Percentiles rank a stretch among this genome's conserved stretches.
Conservation (phyloP, 2,113 vertebrate genomes). For the Salvelinus alpinus region DNA sequence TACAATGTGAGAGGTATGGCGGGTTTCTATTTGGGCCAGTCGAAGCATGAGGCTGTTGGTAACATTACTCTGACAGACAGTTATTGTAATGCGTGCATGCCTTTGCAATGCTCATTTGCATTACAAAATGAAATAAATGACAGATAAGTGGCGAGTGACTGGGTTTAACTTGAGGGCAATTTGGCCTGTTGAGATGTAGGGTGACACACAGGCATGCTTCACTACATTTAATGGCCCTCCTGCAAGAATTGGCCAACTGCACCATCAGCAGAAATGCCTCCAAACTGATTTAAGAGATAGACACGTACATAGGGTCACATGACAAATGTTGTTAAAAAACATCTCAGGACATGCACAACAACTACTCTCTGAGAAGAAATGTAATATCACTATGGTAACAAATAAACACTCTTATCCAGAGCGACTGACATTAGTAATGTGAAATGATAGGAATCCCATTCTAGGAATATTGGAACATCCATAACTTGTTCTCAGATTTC, state of each 20-base stretch:
- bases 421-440: too few relatives aligned
- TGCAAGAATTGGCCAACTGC: background rate
- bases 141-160: conserved; percentile 2
- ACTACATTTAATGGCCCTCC: background rate
- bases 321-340: background rate
- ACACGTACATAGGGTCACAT: too few relatives aligned
- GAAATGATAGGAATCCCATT: too few relatives aligned
- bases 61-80: conserved; percentile 1
- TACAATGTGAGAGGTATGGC: too few relatives aligned
- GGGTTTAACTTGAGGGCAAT: background rate
- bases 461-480: too few relatives aligned
- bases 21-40: too few relatives aligned
- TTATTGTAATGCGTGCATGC: background rate
- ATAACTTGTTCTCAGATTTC: too few relatives aligned
- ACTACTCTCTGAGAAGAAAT: background rate
- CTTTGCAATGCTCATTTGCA: background rate
- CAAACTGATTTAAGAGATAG: too few relatives aligned
- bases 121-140: background rate
- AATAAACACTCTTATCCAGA: too few relatives aligned
- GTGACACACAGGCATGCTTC: conserved; percentile 1
- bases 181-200: background rate
- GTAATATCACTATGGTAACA: too few relatives aligned
- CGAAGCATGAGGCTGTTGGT: too few relatives aligned
- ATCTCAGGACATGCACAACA: background rate
- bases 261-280: background rate